A percentile compares a stretch with the other conserved stretches of the same genome.
Evolutionary conservation across 2,888 invertebrate species (phyloP).

Genomic region (Craniophora ligustri): DNA sequence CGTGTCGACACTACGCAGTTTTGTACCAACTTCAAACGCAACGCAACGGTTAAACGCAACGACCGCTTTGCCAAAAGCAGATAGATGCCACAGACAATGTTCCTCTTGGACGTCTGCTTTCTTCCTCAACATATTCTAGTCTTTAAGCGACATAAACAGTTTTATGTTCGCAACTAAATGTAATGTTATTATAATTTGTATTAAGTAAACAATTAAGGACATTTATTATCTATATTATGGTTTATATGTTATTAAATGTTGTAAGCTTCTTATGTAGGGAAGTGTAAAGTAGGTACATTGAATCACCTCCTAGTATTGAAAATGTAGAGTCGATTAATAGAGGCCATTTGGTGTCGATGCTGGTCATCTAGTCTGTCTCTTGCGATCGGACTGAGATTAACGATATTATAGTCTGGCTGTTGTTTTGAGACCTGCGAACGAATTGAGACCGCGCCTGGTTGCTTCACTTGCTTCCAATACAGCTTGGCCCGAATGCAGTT

Average conservation of each 20-base stretch:
- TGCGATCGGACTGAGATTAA: conserved; percentile 72
- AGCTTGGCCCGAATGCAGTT: conserved; percentile 25
- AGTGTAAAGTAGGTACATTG: conserved; percentile 83
- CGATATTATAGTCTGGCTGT: conserved; percentile 63
- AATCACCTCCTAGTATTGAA: conserved; percentile 79
- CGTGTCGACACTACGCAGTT: conserved; percentile 65
- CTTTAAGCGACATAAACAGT: conserved; percentile 81
- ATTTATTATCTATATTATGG: conserved; percentile 77
- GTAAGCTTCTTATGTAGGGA: conserved; percentile 75
- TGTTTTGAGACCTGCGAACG: conserved; percentile 32
- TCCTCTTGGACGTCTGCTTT: conserved; percentile 85
- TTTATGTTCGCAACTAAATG: conserved; percentile 85
- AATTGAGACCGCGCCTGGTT: background rate
- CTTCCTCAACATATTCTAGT: conserved; percentile 89
- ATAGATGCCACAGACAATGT: conserved; percentile 73
- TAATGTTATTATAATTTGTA: conserved; percentile 78
- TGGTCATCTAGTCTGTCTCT: conserved; percentile 77
- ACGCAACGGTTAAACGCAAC: conserved; percentile 65
- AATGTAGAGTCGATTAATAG: conserved; percentile 58
- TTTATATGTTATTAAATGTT: conserved; percentile 80
- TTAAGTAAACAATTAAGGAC: conserved; percentile 73
- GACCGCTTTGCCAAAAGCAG: conserved; percentile 79
- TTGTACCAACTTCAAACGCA: conserved; percentile 56
- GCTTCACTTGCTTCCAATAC: conserved; percentile 22
- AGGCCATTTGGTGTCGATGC: conserved; percentile 72